A percentile compares a stretch with the other conserved stretches of the same genome.
These are phyloP conservation scores for Sycophila sp. DNA, from an alignment of 1,140 invertebrate genomes.

Conservation along the genomic window DNA sequence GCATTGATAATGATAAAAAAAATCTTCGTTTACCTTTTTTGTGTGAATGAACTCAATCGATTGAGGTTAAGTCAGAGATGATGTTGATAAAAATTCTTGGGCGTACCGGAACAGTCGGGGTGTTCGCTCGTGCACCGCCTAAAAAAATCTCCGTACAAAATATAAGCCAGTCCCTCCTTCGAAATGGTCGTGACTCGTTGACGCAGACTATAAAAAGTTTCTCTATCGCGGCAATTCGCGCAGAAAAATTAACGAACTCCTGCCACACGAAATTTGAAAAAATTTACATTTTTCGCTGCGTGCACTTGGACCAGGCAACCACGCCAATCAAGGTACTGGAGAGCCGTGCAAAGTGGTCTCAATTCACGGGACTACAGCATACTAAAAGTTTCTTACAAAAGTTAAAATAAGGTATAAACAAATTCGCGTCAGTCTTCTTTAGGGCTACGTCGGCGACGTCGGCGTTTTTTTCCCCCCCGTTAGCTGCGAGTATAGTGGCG, in stretches of 20 bases:
- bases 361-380: slow-evolving; percentile 4
- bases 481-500: too few species aligned
- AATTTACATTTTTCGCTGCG: background rate
- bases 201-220: background rate
- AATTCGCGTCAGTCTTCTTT: background rate
- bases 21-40: background rate
- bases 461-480: too few species aligned
- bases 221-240: background rate
- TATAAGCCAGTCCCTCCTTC: too few species aligned
- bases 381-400: background rate
- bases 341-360: too few species aligned
- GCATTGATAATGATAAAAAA: background rate
- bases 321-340: too few species aligned
- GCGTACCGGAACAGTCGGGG: too few species aligned
- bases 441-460: background rate
- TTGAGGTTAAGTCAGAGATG: background rate
- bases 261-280: background rate
- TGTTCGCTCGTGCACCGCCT: background rate
- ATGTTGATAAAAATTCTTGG: background rate
- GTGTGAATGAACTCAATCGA: background rate
- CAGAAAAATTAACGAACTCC: background rate
- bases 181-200: too few species aligned
- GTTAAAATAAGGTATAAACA: background rate
- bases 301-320: background rate
- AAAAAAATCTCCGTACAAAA: background rate